Evolutionary conservation across 2,797 vertebrate genomes (phyloP), one percentile per base, ranked within the genome.

Genomic region (Chrosomus eos): DNA sequence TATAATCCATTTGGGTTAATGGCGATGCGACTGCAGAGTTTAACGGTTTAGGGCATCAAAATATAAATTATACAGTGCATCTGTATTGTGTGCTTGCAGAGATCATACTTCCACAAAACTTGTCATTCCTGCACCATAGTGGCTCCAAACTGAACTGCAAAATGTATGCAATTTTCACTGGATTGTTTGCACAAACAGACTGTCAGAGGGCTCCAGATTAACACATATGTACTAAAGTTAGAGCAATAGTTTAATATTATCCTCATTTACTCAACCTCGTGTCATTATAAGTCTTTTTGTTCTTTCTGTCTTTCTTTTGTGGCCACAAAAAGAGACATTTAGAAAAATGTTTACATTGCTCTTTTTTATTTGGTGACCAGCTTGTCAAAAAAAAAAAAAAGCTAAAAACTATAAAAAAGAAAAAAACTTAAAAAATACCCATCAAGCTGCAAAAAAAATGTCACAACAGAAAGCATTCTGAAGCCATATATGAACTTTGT

Each of bases 1-100:
- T 85, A 85, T 85, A 74, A 85, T 85, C 58, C 68, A 80, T 85
- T 85, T 85, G 78, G 84, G 51, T 85, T 85, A 80, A 73, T 74
- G 77, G 31, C 77, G 28, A 67, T 66, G 81, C 40, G 40, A 51
- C 45, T 38, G 48, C 74, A 77, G 48, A 74, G 33, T 85, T 80
- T 66, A 73, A 73, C 8, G 33, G 79, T 85, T 74, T 43, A 43
- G 26, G 45, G 19, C 60, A 80, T 80, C 58, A 55, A 45, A 68
- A 84, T 58, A 76, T 68, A 67, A 83, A 84, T 78, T 28, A 70
- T 40, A 77, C 64, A 28, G 28, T 21, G 7, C 62, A 77, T 58
- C 62, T 77, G 73, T 23, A 84, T 77, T 84, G 74, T 45, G 11
- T 28, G 7, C 26, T 77, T 58, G 64, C 23, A 55, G 33, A 31